Base-by-base conservation (phyloP, 2,113 vertebrate species). In the Macquaria ambigua region DNA sequence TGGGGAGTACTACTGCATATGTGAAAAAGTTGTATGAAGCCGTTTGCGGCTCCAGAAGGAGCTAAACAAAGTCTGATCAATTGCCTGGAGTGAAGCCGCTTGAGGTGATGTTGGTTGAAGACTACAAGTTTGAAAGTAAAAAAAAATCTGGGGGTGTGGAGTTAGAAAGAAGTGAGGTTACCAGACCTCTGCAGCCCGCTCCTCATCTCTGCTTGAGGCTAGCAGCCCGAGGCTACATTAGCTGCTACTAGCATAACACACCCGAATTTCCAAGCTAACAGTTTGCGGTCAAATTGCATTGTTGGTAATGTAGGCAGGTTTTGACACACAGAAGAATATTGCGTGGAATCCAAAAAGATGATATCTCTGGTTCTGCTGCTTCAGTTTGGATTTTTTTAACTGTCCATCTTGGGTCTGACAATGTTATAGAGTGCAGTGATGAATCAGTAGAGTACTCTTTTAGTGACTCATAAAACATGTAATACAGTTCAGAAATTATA, bases 401-500 rank as follows among this genome's bases (percentile, higher is more conserved):
- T 39, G 39, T 39, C 39, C 39, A 39, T 39, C 39, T 39, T 7
- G 39, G 5, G 5, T 50, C 48, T n/a, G 23, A 75, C 14, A 73
- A 37, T 46, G 52, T n/a, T 55, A 21, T n/a, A 12, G 3, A 48
- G 25, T 21, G n/a, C 5, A 23, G 59, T 23, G 21, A 41, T 41
- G 14, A 78, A 20, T 66, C 21, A 69, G 43, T 7, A 5, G 6
- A 28, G 43, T 15, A 43, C 18, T 37, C n/a, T 31, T 62, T 69
- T 25, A 34, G 58, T 70, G 31, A 64, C 37, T 55, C 62, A 66
- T 73, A 78, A 80, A 83, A 84, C 50, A 79, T 77, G 34, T 28
- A 67, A 28, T 56, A 41, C 5, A 53, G 48, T 52, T 82, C 14
- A 78, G 31, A 83, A 77, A 67, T 58, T 80, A 59, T 56, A 59